Evolutionary conservation across 1,140 invertebrate genomes (phyloP).

Genomic region (Eciton burchellii): DNA sequence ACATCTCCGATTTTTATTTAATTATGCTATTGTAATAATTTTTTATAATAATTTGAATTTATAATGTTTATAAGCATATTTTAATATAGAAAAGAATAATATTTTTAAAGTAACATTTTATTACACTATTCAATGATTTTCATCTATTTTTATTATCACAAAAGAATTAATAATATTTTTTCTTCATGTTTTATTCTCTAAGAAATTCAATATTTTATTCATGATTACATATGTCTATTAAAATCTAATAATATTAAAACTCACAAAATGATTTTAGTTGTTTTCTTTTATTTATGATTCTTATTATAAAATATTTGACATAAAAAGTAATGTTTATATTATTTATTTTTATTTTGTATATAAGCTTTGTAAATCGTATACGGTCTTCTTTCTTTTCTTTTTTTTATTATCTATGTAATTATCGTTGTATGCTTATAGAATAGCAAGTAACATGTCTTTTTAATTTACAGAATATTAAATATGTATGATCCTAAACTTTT

Average conservation of each 20-base stretch:
- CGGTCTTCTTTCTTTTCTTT: neutral
- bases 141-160: neutral
- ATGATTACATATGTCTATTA: neutral
- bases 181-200: neutral
- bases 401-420: neutral
- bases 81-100: neutral
- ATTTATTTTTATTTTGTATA: neutral
- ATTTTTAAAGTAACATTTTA: no score
- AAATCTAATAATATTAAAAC: neutral
- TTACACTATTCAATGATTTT: neutral
- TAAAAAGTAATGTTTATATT: neutral
- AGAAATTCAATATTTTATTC: conserved; percentile 31
- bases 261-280: neutral
- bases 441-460: neutral
- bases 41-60: no score
- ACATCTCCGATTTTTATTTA: no score
- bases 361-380: neutral
- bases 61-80: no score
- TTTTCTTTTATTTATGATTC: neutral
- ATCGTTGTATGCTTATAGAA: neutral
- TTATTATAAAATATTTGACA: neutral
- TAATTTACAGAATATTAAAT: neutral
- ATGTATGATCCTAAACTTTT: conserved; percentile 1
- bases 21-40: no score
- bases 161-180: neutral